Conservation (phyloP, 1,140 invertebrate species). For the Drosophila pruinosa region DNA sequence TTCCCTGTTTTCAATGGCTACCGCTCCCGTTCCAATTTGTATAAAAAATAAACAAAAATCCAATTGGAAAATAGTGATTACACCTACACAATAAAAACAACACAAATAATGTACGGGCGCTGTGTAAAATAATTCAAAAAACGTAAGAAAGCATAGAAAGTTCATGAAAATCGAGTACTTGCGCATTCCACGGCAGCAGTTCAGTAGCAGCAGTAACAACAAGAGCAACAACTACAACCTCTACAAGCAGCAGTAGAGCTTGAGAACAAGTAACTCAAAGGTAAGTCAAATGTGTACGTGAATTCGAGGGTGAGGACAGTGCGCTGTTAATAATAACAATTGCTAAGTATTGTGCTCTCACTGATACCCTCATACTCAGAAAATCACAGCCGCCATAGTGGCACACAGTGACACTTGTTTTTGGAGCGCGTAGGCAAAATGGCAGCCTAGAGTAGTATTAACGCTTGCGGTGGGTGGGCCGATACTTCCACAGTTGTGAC, state of each 20-base stretch:
- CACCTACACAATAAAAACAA: constrained; percentile 49
- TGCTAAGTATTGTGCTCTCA: constrained; percentile 51
- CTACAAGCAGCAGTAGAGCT: not conserved
- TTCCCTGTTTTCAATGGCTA: constrained; percentile 38
- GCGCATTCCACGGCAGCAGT: constrained; percentile 63
- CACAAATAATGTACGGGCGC: constrained; percentile 60
- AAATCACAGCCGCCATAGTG: constrained; percentile 35
- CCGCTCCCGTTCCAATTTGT: constrained; percentile 42
- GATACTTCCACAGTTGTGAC: constrained; percentile 1
- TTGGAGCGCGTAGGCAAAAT: constrained; percentile 68
- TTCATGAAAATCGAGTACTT: constrained; percentile 51
- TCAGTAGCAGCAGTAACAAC: constrained; percentile 34
- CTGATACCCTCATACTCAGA: not conserved
- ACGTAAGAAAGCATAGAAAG: constrained; percentile 48
- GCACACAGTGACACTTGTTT: constrained; percentile 43
- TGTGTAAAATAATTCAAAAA: constrained; percentile 47
- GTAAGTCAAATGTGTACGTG: constrained; percentile 62
- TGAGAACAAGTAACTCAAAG: constrained; percentile 55
- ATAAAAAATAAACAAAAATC: constrained; percentile 66
- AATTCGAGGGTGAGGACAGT: constrained; percentile 29
- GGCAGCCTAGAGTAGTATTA: constrained; percentile 49
- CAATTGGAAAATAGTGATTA: constrained; percentile 54
- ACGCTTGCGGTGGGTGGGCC: constrained; percentile 49
- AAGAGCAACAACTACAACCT: constrained; percentile 22
- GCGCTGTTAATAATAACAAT: constrained; percentile 73